phyloP scores from a whole-genome alignment of 2,113 vertebrate species.

The Lichenostomus cassidix region DNA sequence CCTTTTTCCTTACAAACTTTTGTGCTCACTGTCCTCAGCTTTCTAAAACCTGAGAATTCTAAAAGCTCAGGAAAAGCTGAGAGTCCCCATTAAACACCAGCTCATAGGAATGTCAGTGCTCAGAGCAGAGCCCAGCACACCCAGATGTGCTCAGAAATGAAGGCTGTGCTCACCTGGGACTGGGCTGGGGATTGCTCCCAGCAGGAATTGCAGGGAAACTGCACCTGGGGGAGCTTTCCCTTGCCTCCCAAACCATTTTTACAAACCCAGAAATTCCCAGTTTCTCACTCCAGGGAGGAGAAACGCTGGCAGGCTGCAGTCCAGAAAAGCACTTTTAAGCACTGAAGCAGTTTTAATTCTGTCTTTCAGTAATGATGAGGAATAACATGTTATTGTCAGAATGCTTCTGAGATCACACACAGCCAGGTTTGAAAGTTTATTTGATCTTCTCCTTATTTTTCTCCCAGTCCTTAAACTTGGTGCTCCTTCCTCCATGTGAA shows the following conservation, averaged over 20 bases:
- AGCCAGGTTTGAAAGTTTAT: background rate
- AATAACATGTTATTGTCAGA: slow-evolving; percentile 2
- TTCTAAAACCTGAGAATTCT: background rate
- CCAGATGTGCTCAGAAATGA: background rate
- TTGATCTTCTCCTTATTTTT: slow-evolving; percentile 1
- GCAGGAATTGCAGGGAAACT: background rate
- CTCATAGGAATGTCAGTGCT: background rate
- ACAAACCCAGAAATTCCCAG: background rate
- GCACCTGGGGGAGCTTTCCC: background rate
- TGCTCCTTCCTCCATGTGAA: background rate
- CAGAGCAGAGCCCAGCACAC: background rate
- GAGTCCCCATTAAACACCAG: background rate
- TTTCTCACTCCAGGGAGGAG: rapidly evolving
- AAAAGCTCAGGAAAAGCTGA: background rate
- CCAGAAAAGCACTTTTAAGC: background rate
- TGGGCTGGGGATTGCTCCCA: background rate
- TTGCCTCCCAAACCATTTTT: background rate
- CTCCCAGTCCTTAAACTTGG: background rate
- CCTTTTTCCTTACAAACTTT: background rate
- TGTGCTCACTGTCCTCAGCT: background rate
- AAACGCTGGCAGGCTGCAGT: rapidly evolving
- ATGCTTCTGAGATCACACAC: background rate
- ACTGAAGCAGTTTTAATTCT: background rate
- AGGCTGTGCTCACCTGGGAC: background rate
- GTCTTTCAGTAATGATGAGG: background rate